Evolutionary conservation across 2,888 invertebrate genomes (phyloP), one percentile per base, ranked within the genome.

Genomic region (Eubasilissa splendida): DNA sequence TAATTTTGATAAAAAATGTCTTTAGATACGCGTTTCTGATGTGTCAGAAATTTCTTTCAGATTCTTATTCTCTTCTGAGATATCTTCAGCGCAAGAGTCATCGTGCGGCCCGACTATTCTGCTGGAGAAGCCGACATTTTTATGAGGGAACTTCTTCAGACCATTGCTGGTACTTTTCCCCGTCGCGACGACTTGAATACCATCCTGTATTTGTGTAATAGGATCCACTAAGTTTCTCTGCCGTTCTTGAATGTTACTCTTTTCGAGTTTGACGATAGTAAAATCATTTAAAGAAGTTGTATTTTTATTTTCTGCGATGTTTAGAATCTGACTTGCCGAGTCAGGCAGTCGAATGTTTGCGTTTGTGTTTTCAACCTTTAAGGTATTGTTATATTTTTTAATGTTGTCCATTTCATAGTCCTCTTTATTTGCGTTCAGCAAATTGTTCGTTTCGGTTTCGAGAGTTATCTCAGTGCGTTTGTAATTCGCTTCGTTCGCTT

Each of bases 401-500:
- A 80, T 73, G n/a, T 66, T 79, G 53, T 73, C 74, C 76, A 83
- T 79, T 71, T 83, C 82, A 22, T 73, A 76, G 60, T 83, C 68
- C n/a, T 83, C 80, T 2, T 53, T 70, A 31, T 71, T 70, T 2
- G 82, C 78, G 60, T 82, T 76, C n/a, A 84, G 60, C 60, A 84
- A 56, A 59, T 81, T 81, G 58, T 71, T 81, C 52, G 82, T 84
- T 65, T 84, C 82, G 33, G 76, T 77, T 77, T 82, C 84, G 42
- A 84, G 79, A 33, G 66, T 73, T n/a, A 84, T 82, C 52, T 82
- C 77, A 3, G 77, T 80, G 11, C 77, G 65, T 56, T 81, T 82
- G 7, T 66, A 75, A 12, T 59, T 53, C 9, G 77, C 52, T 52
- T 59, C 52, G 42, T 81, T 78, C 50, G 50, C 50, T 14, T 82